These are phyloP conservation scores for Tonatia bakeri DNA, from an alignment of 2,113 vertebrate species.

Conservation along the genomic window DNA sequence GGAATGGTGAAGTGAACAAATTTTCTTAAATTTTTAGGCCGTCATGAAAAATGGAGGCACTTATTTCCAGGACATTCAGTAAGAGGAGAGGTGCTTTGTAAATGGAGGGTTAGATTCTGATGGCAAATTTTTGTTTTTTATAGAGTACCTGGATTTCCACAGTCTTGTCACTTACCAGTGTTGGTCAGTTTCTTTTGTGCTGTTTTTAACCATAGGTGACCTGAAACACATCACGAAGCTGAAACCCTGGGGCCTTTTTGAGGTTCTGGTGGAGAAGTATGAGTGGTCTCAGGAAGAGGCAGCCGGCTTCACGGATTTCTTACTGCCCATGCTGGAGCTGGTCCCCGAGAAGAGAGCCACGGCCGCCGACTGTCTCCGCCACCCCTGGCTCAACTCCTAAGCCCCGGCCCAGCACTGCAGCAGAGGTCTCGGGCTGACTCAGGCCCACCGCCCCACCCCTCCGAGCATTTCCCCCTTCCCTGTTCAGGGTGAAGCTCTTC, in stretches of 20 bases:
- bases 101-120: background rate
- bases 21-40: background rate
- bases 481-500: slow-evolving; percentile 80
- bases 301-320: slow-evolving; percentile 92
- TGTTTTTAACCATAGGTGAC: slow-evolving; percentile 84
- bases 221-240: slow-evolving; percentile 98
- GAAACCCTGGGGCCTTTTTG: slow-evolving; percentile 96
- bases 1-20: background rate
- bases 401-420: slow-evolving; percentile 62
- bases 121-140: background rate
- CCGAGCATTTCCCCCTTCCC: slow-evolving; percentile 49
- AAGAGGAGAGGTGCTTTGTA: background rate
- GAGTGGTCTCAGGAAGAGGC: slow-evolving; percentile 95
- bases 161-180: background rate
- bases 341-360: slow-evolving; percentile 94
- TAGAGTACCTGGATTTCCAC: background rate
- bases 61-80: background rate
- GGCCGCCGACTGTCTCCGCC: slow-evolving; percentile 93
- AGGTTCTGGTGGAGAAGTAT: slow-evolving; percentile 96
- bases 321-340: slow-evolving; percentile 96
- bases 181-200: background rate
- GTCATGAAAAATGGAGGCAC: background rate
- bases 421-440: slow-evolving; percentile 58
- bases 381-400: slow-evolving; percentile 92
- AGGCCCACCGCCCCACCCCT: background rate